A percentile compares a stretch with the other conserved stretches of the same genome.
Evolutionary conservation across 2,888 invertebrate genomes (phyloP).

Genomic region (Melipona bicolor): DNA sequence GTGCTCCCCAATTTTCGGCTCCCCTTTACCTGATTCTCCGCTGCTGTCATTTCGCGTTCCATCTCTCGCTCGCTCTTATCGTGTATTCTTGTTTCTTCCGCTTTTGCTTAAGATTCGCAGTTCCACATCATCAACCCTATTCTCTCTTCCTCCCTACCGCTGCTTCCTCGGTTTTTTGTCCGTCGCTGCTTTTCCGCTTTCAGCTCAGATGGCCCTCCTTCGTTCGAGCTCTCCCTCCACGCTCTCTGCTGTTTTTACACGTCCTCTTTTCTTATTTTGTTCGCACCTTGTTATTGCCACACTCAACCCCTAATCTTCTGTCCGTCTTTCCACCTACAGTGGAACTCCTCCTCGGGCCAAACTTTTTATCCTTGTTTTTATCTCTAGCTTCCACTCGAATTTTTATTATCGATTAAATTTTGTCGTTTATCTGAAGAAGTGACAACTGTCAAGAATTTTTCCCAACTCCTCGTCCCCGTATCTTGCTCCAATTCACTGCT

Average conservation of each 20-base stretch:
- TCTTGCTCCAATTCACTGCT: not conserved
- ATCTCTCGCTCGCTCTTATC: not conserved
- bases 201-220: not conserved
- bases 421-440: not conserved
- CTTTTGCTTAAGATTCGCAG: not conserved
- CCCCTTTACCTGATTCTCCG: no score
- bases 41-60: not conserved
- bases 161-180: not conserved
- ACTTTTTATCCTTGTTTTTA: not conserved
- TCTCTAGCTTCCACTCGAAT: not conserved
- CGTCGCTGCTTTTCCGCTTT: not conserved
- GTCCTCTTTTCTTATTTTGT: slow-evolving; percentile 18
- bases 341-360: no score
- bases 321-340: not conserved
- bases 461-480: not conserved
- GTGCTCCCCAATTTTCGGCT: not conserved
- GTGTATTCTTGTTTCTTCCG: slow-evolving; percentile 15
- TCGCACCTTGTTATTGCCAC: slow-evolving; percentile 15
- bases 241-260: slow-evolving; percentile 16
- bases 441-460: not conserved
- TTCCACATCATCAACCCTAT: not conserved
- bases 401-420: not conserved
- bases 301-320: slow-evolving; percentile 17
- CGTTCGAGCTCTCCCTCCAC: not conserved
- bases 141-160: not conserved